A percentile compares a stretch with the other conserved stretches of the same genome.
phyloP scores from a whole-genome alignment of 2,888 invertebrate species.

The Amphipoea lucens region DNA sequence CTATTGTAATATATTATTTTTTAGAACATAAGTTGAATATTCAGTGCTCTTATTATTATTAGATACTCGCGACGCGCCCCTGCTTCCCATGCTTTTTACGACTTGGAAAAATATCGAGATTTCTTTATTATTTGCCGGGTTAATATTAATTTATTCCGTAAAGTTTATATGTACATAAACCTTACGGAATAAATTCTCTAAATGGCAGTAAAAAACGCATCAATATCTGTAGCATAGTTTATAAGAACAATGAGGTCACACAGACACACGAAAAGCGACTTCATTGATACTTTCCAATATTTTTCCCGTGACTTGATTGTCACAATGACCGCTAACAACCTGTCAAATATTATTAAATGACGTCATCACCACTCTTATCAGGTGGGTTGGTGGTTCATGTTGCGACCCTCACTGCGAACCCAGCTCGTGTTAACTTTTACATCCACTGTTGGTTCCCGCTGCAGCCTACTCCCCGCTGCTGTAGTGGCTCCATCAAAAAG shows the following conservation, averaged over 20 bases:
- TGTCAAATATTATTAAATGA: background rate
- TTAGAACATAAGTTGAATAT: background rate
- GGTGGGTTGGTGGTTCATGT: background rate
- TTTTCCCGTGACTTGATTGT: background rate
- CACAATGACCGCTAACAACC: background rate
- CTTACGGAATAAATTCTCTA: background rate
- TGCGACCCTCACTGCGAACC: no score
- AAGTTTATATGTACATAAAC: background rate
- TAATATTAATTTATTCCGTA: no score
- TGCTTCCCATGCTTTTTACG: no score
- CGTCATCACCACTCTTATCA: background rate
- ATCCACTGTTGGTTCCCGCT: background rate
- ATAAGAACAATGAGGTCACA: background rate
- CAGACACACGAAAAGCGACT: background rate
- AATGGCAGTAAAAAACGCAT: background rate
- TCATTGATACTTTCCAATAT: background rate
- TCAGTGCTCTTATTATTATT: background rate
- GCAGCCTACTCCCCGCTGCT: conserved; percentile 31
- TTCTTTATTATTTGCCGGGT: background rate
- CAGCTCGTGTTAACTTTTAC: background rate
- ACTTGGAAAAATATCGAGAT: background rate
- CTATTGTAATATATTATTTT: background rate
- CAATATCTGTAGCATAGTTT: background rate
- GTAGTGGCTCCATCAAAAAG: conserved; percentile 72
- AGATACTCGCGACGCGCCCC: background rate